Evolutionary conservation across 2,797 vertebrate species (phyloP), one percentile per base, ranked within the genome.

Genomic region (Lithobates sylvaticus): DNA sequence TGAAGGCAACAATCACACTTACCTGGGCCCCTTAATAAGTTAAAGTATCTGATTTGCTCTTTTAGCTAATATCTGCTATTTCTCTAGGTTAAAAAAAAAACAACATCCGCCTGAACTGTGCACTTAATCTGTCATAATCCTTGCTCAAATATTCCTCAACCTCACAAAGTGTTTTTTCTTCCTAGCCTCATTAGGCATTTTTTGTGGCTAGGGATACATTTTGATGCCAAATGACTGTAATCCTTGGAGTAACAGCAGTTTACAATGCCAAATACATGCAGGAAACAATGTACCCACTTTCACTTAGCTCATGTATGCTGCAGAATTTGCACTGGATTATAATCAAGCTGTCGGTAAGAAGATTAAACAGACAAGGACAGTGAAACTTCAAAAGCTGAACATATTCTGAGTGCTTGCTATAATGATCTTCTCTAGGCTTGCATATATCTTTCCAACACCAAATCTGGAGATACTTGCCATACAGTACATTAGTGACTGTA

Each of bases 291-390:
- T 71, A 7, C 27, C 78, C 1, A 0, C 88, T 83, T 92, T 91
- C 91, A 61, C 73, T 18, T 47, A 80, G 68, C 8, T 75, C 78
- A 73, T 86, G 70, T 78, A 80, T 89, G 61, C 89, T 91, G 86
- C 74, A 80, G 83, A 89, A 76, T 94, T 92, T 91, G 91, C 80
- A 64, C 67, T 50, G 89, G 91, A 92, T 94, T 94, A 92, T 88
- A 80, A 88, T 44, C 75, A 83, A 87, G 84, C 90, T 90, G 90
- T 85, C 65, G 10, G 61, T 94, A 94, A 96, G 92, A 91, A 94
- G 95, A 95, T 96, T 93, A 91, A 86, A 92, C 69, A 91, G 90
- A 91, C 90, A 89, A 93, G 91, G 89, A 89, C 84, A 79, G 79
- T 77, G 84, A 92, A 92, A 89, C 91, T 90, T 92, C 83, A 87